Evolutionary conservation across 2,113 vertebrate genomes (phyloP).

Genomic region (Orthonyx spaldingii): DNA sequence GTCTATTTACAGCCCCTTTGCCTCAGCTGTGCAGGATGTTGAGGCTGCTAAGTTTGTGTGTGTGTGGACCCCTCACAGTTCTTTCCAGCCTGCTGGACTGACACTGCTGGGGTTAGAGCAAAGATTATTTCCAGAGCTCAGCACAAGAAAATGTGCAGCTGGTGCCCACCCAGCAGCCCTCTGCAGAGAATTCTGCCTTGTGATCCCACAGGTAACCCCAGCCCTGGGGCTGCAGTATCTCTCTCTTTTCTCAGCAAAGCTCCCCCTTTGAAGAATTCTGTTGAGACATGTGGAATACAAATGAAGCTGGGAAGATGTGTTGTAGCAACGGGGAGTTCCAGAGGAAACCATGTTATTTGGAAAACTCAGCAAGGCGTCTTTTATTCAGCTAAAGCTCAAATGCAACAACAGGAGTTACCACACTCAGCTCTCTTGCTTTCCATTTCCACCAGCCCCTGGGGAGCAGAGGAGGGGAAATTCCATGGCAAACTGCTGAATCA

Average conservation of each 20-base stretch:
- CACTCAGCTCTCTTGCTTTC: neutral
- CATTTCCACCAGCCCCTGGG: neutral
- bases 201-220: neutral
- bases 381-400: neutral
- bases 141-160: neutral
- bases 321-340: neutral
- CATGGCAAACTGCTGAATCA: neutral
- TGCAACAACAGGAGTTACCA: neutral
- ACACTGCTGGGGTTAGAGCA: neutral
- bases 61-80: neutral
- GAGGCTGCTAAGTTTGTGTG: neutral
- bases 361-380: neutral
- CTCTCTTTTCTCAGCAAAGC: neutral
- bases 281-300: neutral
- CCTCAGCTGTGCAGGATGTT: neutral
- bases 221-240: neutral
- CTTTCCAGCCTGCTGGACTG: neutral
- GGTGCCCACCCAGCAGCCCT: neutral
- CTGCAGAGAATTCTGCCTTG: neutral
- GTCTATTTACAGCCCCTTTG: neutral
- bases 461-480: constrained; percentile 3
- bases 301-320: neutral
- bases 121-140: neutral
- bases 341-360: neutral
- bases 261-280: neutral